Conservation (phyloP, 2,888 invertebrate species). For the Phragmatobia fuliginosa region DNA sequence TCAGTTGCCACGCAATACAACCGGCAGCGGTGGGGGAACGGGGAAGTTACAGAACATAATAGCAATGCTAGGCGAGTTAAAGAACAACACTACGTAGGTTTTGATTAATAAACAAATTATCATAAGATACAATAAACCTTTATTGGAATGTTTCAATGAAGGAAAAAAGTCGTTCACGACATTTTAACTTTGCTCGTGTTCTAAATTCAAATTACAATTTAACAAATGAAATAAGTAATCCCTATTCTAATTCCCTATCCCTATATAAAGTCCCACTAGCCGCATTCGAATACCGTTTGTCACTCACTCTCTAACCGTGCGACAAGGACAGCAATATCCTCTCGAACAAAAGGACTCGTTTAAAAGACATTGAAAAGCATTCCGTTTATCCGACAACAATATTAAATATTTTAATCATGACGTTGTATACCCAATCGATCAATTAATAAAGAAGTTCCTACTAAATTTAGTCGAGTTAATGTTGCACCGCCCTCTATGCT, state of each 20-base stretch:
- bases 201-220: conserved; percentile 22
- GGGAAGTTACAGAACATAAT: conserved; percentile 25
- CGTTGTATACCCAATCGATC: conserved; percentile 13
- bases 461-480: conserved; percentile 24
- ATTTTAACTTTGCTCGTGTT: background rate
- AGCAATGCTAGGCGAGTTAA: conserved; percentile 14
- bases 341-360: conserved; percentile 63
- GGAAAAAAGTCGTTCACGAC: background rate
- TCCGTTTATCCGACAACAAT: conserved; percentile 36
- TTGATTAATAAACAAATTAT: conserved; percentile 9
- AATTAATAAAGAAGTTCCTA: conserved; percentile 19
- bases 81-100: conserved; percentile 3
- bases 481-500: conserved; percentile 15
- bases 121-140: background rate
- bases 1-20: conserved; percentile 27
- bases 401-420: conserved; percentile 27
- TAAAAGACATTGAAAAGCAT: conserved; percentile 55
- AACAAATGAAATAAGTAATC: conserved; percentile 40
- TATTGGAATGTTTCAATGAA: background rate
- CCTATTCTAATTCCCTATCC: no score
- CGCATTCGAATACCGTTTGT: conserved; percentile 52
- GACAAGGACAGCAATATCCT: conserved; percentile 53
- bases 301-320: conserved; percentile 50
- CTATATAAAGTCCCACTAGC: conserved; percentile 54
- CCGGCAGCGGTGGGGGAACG: conserved; percentile 21